Evolutionary conservation across 1,140 invertebrate genomes (phyloP).

Genomic region (Branchinecta lynchi): DNA sequence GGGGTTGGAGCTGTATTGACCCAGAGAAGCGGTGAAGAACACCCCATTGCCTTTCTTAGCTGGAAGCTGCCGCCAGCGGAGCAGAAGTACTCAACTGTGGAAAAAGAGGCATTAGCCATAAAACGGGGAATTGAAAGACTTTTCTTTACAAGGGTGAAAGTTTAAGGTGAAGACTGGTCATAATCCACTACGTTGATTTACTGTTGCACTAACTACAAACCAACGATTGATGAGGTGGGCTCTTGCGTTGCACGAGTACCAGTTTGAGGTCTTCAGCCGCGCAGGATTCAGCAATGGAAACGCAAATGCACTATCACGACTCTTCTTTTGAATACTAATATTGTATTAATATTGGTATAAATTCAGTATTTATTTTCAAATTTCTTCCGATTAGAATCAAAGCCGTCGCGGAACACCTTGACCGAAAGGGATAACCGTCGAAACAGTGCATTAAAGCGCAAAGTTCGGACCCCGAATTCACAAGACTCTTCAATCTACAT

Average conservation of each 20-base stretch:
- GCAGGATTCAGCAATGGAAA: background rate
- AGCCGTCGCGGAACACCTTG: no score
- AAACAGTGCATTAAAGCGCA: no score
- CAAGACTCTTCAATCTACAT: no score
- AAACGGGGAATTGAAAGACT: no score
- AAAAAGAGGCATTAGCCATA: no score
- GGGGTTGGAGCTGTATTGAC: conserved; percentile 15
- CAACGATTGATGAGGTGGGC: background rate
- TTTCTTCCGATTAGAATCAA: no score
- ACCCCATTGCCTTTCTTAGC: conserved; percentile 34
- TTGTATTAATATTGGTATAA: background rate
- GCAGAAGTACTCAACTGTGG: conserved; percentile 25
- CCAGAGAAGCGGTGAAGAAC: conserved; percentile 24
- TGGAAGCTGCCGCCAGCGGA: conserved; percentile 28
- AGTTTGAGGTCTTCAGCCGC: background rate
- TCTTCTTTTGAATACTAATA: background rate
- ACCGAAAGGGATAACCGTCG: no score
- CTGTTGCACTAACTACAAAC: background rate
- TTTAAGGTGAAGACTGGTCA: background rate
- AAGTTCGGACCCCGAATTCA: no score
- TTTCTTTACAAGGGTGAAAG: no score
- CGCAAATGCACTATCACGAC: background rate
- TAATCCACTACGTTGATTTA: background rate
- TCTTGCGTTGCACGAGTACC: background rate
- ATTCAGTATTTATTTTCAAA: no score